A percentile compares a stretch with the other conserved stretches of the same genome.
Conservation (phyloP, 2,888 invertebrate species). For the Chrysolina americana region DNA sequence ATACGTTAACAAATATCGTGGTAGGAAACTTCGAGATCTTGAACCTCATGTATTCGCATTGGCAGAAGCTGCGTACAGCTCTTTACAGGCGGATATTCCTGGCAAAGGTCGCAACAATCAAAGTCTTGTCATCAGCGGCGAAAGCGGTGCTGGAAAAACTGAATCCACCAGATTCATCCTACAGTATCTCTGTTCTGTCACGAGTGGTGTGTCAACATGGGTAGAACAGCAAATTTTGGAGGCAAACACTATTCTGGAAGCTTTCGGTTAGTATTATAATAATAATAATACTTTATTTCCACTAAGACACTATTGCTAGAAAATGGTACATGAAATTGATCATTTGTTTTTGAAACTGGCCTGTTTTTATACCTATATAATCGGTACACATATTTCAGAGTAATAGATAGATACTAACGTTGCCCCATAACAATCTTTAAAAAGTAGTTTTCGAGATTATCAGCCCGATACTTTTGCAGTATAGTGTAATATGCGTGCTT, state of each 20-base stretch:
- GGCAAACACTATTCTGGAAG: constrained; percentile 93
- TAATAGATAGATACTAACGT: too few species aligned
- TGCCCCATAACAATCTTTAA: too few species aligned
- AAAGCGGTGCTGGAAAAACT: constrained; percentile 94
- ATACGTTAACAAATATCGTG: constrained; percentile 86
- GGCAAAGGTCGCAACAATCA: constrained; percentile 72
- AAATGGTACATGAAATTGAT: too few species aligned
- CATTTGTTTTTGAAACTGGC: too few species aligned
- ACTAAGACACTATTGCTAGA: too few species aligned
- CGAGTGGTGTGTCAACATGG: constrained; percentile 87
- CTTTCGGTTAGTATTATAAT: constrained; percentile 80
- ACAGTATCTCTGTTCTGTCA: constrained; percentile 91
- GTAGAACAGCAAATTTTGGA: constrained; percentile 96
- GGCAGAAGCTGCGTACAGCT: constrained; percentile 90
- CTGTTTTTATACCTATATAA: too few species aligned
- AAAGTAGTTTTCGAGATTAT: too few species aligned
- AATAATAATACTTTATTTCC: too few species aligned
- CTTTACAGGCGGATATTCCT: constrained; percentile 72
- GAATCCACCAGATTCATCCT: constrained; percentile 93
- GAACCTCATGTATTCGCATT: constrained; percentile 93
- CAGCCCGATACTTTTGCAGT: too few species aligned
- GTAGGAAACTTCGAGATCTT: constrained; percentile 84
- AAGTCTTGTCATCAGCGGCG: constrained; percentile 88
- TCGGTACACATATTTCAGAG: too few species aligned
- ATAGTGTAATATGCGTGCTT: too few species aligned